Evolutionary conservation across 2,113 vertebrate genomes (phyloP), one percentile per base, ranked within the genome.

Genomic region (Struthio camelus): DNA sequence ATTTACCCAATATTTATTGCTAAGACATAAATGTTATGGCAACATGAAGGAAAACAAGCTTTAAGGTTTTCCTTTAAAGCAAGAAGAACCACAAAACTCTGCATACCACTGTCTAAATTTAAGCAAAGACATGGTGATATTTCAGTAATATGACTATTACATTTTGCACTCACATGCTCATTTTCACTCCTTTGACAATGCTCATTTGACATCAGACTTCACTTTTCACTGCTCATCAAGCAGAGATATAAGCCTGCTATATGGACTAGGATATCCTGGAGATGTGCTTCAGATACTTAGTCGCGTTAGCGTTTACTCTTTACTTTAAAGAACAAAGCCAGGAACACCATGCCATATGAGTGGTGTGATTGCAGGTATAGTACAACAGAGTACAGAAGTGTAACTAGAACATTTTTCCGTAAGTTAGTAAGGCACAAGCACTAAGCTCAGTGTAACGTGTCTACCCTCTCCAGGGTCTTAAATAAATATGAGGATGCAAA

Each of bases 11-110:
- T 89, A 94, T 96, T 96, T 96, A 96, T 96, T 91, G 93, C 97
- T 72, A 87, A 97, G 94, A 90, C 93, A 94, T 95, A 44, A 89
- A 92, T 97, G 96, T 95, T 96, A 81, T 97, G 93, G 96, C 93
- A 97, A 97, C 97, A 69, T 1, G 58, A 75, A 94, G 83, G 50
- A 94, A 96, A 97, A 96, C 96, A 97, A 93, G 62, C 85, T 92
- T 78, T 16, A 93, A 86, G 82, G 78, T 92, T 95, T 97, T 96
- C 92, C 89, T 97, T 92, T 64, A 81, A 79, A 80, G 76, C 89
- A 72, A 24, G 54, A 85, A 87, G 61, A 75, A 40, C 70, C 44
- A 85, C 71, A 85, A 14, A 59, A 66, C 44, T 71, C 32, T 6
- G 5, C 67, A 59, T 4, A 11, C 10, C 80, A 30, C 93, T 90